Conservation (phyloP, 2,888 invertebrate species). For the Malthinus seriepunctatus region DNA sequence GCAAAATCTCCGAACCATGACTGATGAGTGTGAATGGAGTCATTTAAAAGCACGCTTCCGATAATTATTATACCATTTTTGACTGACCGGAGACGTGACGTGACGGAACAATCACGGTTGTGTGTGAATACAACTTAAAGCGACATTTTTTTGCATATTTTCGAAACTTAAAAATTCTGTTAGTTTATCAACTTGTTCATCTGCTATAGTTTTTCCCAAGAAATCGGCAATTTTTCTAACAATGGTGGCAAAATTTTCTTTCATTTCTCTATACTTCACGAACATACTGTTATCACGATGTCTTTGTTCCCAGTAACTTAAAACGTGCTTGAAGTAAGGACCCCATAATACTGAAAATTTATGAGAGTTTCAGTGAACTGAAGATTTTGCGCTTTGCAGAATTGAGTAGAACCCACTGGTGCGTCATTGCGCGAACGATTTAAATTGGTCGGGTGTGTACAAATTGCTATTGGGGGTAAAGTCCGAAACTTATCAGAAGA, state of each 20-base stretch:
- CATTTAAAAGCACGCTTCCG: no score
- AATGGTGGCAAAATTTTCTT: slow-evolving; percentile 60
- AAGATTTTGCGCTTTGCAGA: neutral
- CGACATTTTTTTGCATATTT: slow-evolving; percentile 56
- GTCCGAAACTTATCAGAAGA: no score
- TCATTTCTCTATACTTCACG: slow-evolving; percentile 83
- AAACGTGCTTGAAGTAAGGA: slow-evolving; percentile 44
- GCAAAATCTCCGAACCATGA: no score
- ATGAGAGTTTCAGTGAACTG: slow-evolving; percentile 30
- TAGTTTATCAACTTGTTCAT: slow-evolving; percentile 50
- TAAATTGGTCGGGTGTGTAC: no score
- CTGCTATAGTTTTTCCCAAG: slow-evolving; percentile 46
- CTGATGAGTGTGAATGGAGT: no score
- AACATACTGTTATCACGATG: slow-evolving; percentile 74
- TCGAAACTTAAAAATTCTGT: slow-evolving; percentile 56
- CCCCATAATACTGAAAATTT: slow-evolving; percentile 54
- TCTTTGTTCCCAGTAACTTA: slow-evolving; percentile 70
- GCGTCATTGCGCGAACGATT: no score
- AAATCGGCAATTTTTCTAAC: slow-evolving; percentile 53
- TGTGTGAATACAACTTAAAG: no score
- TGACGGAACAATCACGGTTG: no score
- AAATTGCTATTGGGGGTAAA: no score
- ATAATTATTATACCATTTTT: no score
- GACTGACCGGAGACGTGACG: no score
- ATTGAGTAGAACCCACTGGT: no score